Evolutionary conservation across 2,797 vertebrate species (phyloP).

Genomic region (Jordanella pulchra): DNA sequence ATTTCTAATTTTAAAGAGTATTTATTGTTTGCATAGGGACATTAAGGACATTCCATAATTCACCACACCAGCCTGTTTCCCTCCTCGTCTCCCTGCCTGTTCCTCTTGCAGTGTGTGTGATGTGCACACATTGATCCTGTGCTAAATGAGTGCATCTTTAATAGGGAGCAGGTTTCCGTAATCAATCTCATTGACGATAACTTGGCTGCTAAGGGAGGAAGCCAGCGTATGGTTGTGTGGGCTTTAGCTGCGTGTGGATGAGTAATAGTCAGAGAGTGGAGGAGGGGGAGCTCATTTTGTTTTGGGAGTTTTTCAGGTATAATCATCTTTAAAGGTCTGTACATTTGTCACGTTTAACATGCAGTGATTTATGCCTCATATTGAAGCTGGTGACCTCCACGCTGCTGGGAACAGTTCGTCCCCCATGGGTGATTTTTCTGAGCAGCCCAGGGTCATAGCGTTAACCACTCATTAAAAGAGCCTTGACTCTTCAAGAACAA

Average conservation of each 20-base stretch:
- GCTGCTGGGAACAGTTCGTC: constrained; percentile 11
- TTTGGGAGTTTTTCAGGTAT: constrained; percentile 12
- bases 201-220: background rate
- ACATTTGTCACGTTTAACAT: constrained; percentile 7
- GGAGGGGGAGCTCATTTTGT: constrained; percentile 22
- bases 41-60: background rate
- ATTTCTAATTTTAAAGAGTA: background rate
- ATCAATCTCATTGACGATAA: constrained; percentile 29
- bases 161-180: constrained; percentile 17
- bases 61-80: background rate
- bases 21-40: background rate
- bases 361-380: constrained; percentile 6
- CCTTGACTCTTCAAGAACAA: constrained; percentile 20
- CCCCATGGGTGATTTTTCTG: constrained; percentile 10
- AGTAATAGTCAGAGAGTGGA: constrained; percentile 24
- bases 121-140: constrained; percentile 32
- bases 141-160: constrained; percentile 45
- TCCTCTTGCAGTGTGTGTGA: constrained; percentile 16
- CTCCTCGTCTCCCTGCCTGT: constrained; percentile 4
- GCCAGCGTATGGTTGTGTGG: constrained; percentile 13
- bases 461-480: constrained; percentile 19
- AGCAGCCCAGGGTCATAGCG: constrained; percentile 41
- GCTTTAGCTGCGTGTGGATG: constrained; percentile 9
- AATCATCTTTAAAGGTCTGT: constrained; percentile 26
- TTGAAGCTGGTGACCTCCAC: constrained; percentile 19